These are phyloP conservation scores for Luscinia megarhynchos DNA, from an alignment of 2,797 vertebrate species.

Conservation along the genomic window DNA sequence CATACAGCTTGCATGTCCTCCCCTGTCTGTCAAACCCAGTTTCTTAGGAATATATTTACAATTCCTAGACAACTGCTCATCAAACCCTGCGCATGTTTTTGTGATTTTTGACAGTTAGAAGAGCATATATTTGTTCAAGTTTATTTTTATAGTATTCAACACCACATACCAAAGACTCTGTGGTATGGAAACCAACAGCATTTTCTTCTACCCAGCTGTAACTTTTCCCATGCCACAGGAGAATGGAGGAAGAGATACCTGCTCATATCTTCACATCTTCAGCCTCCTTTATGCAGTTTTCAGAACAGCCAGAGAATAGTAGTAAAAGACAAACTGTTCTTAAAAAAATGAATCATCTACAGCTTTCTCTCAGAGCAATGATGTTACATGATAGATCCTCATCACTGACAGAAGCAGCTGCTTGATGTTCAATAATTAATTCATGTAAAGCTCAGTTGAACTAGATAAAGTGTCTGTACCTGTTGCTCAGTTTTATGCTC, in stretches of 20 bases:
- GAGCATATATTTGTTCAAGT: conserved; percentile 60
- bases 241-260: not conserved
- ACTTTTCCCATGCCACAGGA: not conserved
- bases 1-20: conserved; percentile 53
- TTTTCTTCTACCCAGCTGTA: conserved; percentile 11
- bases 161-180: not conserved
- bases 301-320: not conserved
- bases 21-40: conserved; percentile 55
- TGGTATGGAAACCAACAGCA: not conserved
- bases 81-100: conserved; percentile 30
- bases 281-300: not conserved
- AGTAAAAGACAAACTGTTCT: not conserved
- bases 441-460: not conserved
- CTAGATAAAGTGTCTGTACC: not conserved
- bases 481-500: not conserved
- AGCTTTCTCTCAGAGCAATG: not conserved
- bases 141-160: conserved; percentile 61
- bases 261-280: not conserved
- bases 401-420: not conserved
- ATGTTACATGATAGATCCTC: not conserved
- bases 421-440: not conserved
- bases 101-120: conserved; percentile 66
- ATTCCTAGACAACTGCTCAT: conserved; percentile 62
- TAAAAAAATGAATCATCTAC: not conserved
- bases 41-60: conserved; percentile 62